Evolutionary conservation across 30 jellyfish, hydroid and myxozoan genomes (phyloP), one percentile per base, ranked within the genome.

Genomic region (Chironex yamaguchii): DNA sequence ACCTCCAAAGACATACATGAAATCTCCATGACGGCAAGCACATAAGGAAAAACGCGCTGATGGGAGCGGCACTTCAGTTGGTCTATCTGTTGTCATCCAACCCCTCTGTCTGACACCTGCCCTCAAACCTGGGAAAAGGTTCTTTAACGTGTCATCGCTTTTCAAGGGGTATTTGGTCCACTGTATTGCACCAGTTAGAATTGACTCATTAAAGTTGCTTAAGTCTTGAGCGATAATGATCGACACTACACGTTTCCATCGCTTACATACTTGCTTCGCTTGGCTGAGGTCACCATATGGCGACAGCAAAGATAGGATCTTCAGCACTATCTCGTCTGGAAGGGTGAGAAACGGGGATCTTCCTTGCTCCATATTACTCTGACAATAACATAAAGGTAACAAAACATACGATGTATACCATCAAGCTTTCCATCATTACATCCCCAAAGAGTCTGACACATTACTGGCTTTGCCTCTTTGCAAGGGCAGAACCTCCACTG

Each of bases 1-100:
- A 24, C 98, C 98, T 42, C 98, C 89, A 76, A 93, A 93, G 0
- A 93, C 76, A 71, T 88, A 93, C 84, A 93, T 24, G 23, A 27
- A 63, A 22, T 84, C 69, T 0, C 94, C 94, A 48, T 79, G 34
- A 22, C 87, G 70, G 35, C 92, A 91, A 17, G 96, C 68, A 49
- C 79, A 49, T 67, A 85, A 97, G 6, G 98, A 93, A 79, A 93
- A 93, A 66, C 98, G 71, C 0, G 98, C 94, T 0, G 36, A 70
- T 0, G 98, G 98, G 20, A 71, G 93, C 21, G 71, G 51, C 1
- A 35, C 17, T 17, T 17, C 58, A 42, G 9, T 42, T 42, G 9
- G 58, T 42, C 17, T 9, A 42, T 9, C 9, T 42, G 58, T 6
- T 42, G 58, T 6, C 9, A 17, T 6, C n/a, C n/a, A n/a, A 42